Conservation (phyloP, 2,888 invertebrate genomes). For the Eilema griseolum region DNA sequence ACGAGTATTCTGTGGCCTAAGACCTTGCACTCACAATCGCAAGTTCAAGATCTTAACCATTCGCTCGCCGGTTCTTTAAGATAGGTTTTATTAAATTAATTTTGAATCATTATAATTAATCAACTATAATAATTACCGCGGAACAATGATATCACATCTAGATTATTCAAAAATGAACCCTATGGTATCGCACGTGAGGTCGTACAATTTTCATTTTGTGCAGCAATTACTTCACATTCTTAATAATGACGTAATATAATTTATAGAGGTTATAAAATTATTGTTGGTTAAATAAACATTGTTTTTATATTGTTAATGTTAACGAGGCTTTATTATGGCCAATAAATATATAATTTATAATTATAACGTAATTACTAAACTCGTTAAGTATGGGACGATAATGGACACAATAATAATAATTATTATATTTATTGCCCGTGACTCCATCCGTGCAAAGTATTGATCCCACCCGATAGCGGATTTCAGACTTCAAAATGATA, state of each 20-base stretch:
- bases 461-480: no score
- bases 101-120: neutral
- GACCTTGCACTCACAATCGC: neutral
- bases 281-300: neutral
- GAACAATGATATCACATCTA: neutral
- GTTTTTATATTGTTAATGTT: constrained; percentile 9
- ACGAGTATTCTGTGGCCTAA: neutral
- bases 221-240: neutral
- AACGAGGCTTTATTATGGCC: neutral
- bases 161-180: neutral
- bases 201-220: neutral
- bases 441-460: no score
- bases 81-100: neutral
- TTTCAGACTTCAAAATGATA: neutral
- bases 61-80: neutral
- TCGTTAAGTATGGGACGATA: neutral
- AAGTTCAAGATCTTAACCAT: neutral
- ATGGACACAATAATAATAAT: no score
- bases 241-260: neutral
- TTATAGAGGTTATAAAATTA: constrained; percentile 10
- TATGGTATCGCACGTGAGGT: neutral
- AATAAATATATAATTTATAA: neutral
- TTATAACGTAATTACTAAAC: neutral
- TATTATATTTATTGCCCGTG: no score
- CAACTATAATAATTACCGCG: neutral